A percentile compares a stretch with the other conserved stretches of the same genome.
These are phyloP conservation scores for Seriola dumerili DNA, from an alignment of 2,113 vertebrate species.

Conservation along the genomic window DNA sequence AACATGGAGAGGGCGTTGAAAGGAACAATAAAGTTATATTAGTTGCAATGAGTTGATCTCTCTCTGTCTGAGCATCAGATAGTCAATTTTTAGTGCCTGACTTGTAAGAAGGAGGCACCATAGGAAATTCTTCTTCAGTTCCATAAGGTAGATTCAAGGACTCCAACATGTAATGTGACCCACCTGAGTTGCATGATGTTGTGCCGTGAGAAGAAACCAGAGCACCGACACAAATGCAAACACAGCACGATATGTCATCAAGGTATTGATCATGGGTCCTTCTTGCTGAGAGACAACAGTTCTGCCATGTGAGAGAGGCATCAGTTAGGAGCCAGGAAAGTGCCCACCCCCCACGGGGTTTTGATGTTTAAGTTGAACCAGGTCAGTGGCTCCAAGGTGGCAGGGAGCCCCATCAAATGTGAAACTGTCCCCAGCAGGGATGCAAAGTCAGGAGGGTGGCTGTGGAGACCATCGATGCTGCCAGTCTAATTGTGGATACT, in stretches of 20 bases:
- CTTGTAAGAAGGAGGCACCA: not conserved
- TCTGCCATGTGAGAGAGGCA: slow-evolving; percentile 21
- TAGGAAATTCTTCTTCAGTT: slow-evolving; percentile 18
- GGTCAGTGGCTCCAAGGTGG: slow-evolving; percentile 30
- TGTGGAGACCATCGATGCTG: slow-evolving; percentile 4
- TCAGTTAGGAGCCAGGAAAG: slow-evolving; percentile 11
- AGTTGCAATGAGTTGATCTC: slow-evolving; percentile 38
- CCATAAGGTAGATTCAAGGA: slow-evolving; percentile 6
- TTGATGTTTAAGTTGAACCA: slow-evolving; percentile 40
- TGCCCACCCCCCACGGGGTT: slow-evolving; percentile 3
- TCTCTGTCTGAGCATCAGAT: slow-evolving; percentile 13
- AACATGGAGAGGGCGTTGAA: slow-evolving; percentile 38
- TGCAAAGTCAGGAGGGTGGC: slow-evolving; percentile 2
- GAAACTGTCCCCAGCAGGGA: slow-evolving; percentile 29
- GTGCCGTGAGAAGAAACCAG: not conserved
- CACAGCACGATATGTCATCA: slow-evolving; percentile 54
- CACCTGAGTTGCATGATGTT: not conserved
- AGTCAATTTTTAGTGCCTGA: not conserved
- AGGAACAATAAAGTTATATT: slow-evolving; percentile 51
- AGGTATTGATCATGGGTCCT: slow-evolving; percentile 44
- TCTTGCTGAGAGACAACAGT: slow-evolving; percentile 32
- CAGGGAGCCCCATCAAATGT: slow-evolving; percentile 8
- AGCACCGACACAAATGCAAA: slow-evolving; percentile 11
- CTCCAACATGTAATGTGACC: not conserved
- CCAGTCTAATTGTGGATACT: not conserved